phyloP scores from a whole-genome alignment of 2,888 invertebrate species.

The Orthosia gothica region DNA sequence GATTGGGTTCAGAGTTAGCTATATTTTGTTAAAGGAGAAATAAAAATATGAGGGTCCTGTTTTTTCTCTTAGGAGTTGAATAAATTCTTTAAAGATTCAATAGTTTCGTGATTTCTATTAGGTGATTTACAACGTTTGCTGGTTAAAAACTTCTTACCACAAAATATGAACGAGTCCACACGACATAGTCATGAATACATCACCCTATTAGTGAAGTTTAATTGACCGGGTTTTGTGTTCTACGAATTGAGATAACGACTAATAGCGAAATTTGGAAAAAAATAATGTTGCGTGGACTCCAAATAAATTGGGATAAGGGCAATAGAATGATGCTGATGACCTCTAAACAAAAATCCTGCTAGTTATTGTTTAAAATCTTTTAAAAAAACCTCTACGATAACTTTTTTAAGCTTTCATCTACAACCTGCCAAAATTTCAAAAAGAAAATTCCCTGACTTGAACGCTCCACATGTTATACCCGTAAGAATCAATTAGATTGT shows the following conservation, averaged over 20 bases:
- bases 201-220: no score
- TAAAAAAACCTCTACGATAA: not conserved
- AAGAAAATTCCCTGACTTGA: not conserved
- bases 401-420: not conserved
- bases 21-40: slow-evolving; percentile 10
- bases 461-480: not conserved
- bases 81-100: not conserved
- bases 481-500: slow-evolving; percentile 35
- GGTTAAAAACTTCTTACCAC: not conserved
- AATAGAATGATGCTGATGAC: no score
- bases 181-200: no score
- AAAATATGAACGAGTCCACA: no score
- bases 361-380: not conserved
- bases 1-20: slow-evolving; percentile 8
- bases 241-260: no score
- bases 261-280: no score
- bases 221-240: no score
- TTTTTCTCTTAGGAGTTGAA: not conserved
- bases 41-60: slow-evolving; percentile 2
- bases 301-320: no score
- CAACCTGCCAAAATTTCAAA: not conserved
- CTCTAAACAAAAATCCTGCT: no score
- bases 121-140: not conserved
- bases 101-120: not conserved
- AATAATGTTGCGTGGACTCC: no score